phyloP scores from a whole-genome alignment of 1,140 invertebrate genomes.

The Eufriesea mexicana region DNA sequence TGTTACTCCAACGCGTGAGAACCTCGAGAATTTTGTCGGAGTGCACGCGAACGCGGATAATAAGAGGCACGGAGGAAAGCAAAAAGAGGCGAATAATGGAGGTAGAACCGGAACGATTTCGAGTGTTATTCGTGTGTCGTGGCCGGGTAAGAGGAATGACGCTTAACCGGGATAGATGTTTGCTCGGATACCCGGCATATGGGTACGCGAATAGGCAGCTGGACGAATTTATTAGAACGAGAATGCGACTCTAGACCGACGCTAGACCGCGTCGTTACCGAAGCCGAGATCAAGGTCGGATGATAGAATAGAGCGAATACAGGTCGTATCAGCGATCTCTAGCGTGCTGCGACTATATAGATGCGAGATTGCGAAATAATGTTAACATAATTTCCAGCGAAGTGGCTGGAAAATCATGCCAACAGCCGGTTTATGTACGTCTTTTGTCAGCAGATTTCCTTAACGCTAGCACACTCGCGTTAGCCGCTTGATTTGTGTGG shows the following conservation, averaged over 20 bases:
- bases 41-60: not conserved
- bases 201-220: not conserved
- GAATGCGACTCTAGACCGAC: constrained; percentile 11
- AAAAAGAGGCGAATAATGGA: not conserved
- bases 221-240: constrained; percentile 23
- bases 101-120: too few relatives aligned
- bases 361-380: constrained; percentile 37
- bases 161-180: not conserved
- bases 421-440: not conserved
- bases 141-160: not conserved
- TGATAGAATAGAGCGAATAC: constrained; percentile 42
- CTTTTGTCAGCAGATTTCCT: not conserved
- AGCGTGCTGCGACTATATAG: constrained; percentile 31
- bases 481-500: not conserved
- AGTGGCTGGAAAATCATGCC: constrained; percentile 31
- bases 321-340: constrained; percentile 32
- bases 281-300: constrained; percentile 27
- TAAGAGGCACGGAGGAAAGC: not conserved
- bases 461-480: not conserved
- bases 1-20: too few relatives aligned
- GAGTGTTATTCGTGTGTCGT: too few relatives aligned
- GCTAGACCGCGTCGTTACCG: constrained; percentile 21
- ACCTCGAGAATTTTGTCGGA: not conserved
- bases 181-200: too few relatives aligned
- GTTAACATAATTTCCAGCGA: constrained; percentile 35